Base-by-base conservation (phyloP, 2,888 invertebrate genomes). In the Ectropis crepuscularia region DNA sequence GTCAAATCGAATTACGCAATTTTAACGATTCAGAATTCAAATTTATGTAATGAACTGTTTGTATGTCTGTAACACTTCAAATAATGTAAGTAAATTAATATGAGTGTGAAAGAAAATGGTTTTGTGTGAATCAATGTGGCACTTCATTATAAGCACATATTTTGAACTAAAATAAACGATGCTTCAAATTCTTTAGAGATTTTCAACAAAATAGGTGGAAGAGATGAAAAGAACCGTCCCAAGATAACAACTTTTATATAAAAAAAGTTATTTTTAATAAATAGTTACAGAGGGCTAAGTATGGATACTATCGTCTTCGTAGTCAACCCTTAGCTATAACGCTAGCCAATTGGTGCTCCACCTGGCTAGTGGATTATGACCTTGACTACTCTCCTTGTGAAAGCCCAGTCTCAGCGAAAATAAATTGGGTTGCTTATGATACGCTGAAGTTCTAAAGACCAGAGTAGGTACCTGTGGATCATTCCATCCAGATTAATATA, bases 41-140 rank as follows among this genome's bases (percentile, higher is more conserved):
- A 67, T 73, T 70, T 72, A 63, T 68, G 63, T 46, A 45, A 60
- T 53, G 36, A 54, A 79, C 76, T 76, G 81, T 83, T 85, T 86
- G 77, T 82, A 83, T 89, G 85, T 88, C 84, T 88, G 79, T 86
- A 83, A 83, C 83, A 88, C 79, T 82, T 79, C 72, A 76, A 76
- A 72, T 79, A 80, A 74, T 78, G 80, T 80, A 83, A 76, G 68
- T 80, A 79, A 81, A 79, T 78, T 81, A 81, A 77, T 73, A 69
- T 74, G 67, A 68, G 67, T 73, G 74, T 61, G 71, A 69, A 59
- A 61, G 74, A 71, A 68, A 74, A 77, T 85, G 79, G 79, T 73
- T 75, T 80, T 77, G 71, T 70, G 42, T 47, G 5, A 47, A 47
- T 28, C 4, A 36, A 38, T 47, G 47, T 39, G 16, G 55, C 55